Evolutionary conservation across 2,888 invertebrate genomes (phyloP), one percentile per base, ranked within the genome.

Genomic region (Phengaris alcon): DNA sequence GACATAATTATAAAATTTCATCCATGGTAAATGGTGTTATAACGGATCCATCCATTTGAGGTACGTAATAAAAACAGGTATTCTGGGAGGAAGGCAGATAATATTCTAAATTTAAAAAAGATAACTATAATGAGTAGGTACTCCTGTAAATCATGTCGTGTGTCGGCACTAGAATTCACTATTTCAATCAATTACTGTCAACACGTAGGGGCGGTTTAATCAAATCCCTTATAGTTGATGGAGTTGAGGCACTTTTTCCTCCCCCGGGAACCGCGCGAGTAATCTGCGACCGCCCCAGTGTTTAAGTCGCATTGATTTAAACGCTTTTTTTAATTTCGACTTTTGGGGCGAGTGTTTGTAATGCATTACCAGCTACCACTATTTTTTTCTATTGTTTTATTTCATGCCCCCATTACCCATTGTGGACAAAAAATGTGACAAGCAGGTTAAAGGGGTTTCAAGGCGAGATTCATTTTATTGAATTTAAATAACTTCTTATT

Each of bases 161-260:
- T 69, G 69, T 13, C 48, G 69, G 46, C 69, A 69, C 46, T 69
- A 69, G 69, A 69, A 69, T 48, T 52, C 35, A 82, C 80, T 82
- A 82, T 90, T 89, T 90, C 91, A 90, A 92, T 93, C 92, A 89
- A 91, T 91, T 90, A 88, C 88, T 88, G 90, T 88, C 92, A 90
- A 89, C 91, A 89, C 87, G 87, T 85, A 87, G 91, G 91, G 87
- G 89, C 87, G 85, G 76, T 91, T 92, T 90, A 91, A 92, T 92
- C 88, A 91, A 90, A 88, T 89, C 89, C 87, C 88, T 83, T 83
- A 85, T 85, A 87, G 86, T 87, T 88, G 89, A 90, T 90, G 87
- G 88, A 87, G 57, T 90, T 88, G 85, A 85, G 88, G 85, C 86
- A 87, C 86, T 89, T 88, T 88, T 89, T 86, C 85, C 83, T 84